Evolutionary conservation across 2,113 vertebrate genomes (phyloP).

Genomic region (Helogale parvula): DNA sequence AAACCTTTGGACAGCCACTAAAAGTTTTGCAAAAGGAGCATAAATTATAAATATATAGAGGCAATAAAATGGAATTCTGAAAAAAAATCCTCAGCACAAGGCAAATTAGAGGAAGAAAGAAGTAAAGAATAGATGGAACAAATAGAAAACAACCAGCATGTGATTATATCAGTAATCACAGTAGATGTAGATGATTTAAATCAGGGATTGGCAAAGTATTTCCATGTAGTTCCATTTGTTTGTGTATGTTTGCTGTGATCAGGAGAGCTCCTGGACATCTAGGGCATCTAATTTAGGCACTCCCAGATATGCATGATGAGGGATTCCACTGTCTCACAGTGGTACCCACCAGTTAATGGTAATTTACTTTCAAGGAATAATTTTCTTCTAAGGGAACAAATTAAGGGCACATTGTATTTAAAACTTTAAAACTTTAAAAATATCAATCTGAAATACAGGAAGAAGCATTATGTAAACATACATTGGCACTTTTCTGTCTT

Average conservation of each 20-base stretch:
- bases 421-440: neutral
- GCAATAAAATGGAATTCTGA: neutral
- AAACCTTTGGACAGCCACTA: neutral
- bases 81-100: neutral
- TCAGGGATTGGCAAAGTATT: neutral
- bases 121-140: neutral
- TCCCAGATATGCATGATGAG: neutral
- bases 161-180: neutral
- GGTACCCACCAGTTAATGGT: neutral
- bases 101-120: neutral
- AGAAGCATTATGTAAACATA: neutral
- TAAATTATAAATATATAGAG: neutral
- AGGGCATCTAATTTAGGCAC: neutral
- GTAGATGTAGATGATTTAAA: neutral
- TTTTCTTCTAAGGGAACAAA: neutral
- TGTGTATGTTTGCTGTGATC: neutral
- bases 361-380: slow-evolving; percentile 11
- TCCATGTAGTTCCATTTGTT: neutral
- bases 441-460: neutral
- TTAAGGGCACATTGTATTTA: neutral
- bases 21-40: neutral
- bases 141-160: slow-evolving; percentile 1
- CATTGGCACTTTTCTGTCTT: neutral
- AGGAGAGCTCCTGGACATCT: neutral
- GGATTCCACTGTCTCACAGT: neutral